Conservation (phyloP, 2,888 invertebrate genomes). For the Diarsia mendica region DNA sequence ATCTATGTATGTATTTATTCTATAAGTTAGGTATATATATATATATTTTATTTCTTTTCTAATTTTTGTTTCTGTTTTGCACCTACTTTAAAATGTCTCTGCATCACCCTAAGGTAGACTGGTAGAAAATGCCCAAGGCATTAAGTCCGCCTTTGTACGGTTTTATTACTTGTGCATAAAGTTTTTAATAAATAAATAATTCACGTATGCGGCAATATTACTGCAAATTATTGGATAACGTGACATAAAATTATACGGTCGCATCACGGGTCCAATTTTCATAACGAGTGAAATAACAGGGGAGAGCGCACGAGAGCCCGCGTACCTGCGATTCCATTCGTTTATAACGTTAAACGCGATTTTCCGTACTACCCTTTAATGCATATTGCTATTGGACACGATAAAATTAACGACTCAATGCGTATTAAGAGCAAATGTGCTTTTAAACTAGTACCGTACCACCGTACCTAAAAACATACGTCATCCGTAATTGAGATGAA, state of each 20-base stretch:
- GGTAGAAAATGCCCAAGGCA: too few species aligned
- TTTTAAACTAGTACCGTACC: conserved; percentile 57
- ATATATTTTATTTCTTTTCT: too few species aligned
- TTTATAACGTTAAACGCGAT: conserved; percentile 59
- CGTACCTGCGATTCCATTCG: conserved; percentile 58
- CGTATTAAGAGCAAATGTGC: conserved; percentile 41
- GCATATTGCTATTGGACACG: conserved; percentile 59
- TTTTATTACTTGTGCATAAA: too few species aligned
- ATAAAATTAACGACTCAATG: conserved; percentile 61
- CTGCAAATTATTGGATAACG: conserved; percentile 72
- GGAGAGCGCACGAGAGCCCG: conserved; percentile 42
- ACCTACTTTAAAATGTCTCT: too few species aligned
- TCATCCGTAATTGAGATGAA: conserved; percentile 53
- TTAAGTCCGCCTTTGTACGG: too few species aligned
- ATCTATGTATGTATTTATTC: too few species aligned
- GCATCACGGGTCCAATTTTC: conserved; percentile 74
- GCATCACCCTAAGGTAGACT: too few species aligned
- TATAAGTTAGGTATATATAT: too few species aligned
- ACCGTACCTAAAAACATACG: conserved; percentile 50
- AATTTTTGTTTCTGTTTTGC: too few species aligned
- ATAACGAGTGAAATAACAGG: conserved; percentile 75
- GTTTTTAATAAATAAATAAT: too few species aligned
- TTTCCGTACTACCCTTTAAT: conserved; percentile 59
- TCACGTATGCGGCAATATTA: conserved; percentile 69
- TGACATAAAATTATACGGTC: conserved; percentile 74